Base-by-base conservation (phyloP, 2,888 invertebrate species). In the Macrostomum cliftonense region DNA sequence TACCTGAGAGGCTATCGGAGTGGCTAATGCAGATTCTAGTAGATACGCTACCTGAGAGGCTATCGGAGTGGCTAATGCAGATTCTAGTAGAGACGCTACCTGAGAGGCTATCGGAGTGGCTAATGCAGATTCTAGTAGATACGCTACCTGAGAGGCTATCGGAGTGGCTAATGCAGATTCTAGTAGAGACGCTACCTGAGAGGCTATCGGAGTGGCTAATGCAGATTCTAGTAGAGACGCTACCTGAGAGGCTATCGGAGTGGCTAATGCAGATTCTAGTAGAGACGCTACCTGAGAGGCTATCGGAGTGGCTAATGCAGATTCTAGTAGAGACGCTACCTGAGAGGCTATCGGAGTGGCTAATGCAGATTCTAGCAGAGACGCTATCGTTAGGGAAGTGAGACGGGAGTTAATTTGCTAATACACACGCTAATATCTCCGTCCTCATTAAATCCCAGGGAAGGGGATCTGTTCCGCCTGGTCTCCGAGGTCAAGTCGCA, bases 401-500 rank as follows among this genome's bases (percentile, higher is more conserved):
- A n/a, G n/a, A n/a, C n/a, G n/a, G n/a, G n/a, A n/a, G n/a, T n/a
- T n/a, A n/a, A n/a, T n/a, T n/a, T n/a, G n/a, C n/a, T n/a, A n/a
- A n/a, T n/a, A n/a, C n/a, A n/a, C n/a, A n/a, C n/a, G n/a, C n/a
- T n/a, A n/a, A n/a, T n/a, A n/a, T n/a, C n/a, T n/a, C n/a, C n/a
- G n/a, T n/a, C n/a, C n/a, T n/a, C n/a, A n/a, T n/a, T n/a, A n/a
- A 4, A 28, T 16, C 36, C 5, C 20, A 54, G 45, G 36, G 47
- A 54, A 9, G 67, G 64, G 17, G 67, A 68, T 49, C 56, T 67
- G 12, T 55, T 61, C 9, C 52, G 53, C 19, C 54, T 70, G 44
- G 66, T 65, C 19, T 46, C 47, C 19, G 68, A 70, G 52, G 62
- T 69, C 1, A 57, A 62, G 51, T 61, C 63, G 45, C 68, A 70